These are phyloP conservation scores for Zaprionus camerounensis DNA, from an alignment of 1,140 invertebrate species.

Conservation along the genomic window DNA sequence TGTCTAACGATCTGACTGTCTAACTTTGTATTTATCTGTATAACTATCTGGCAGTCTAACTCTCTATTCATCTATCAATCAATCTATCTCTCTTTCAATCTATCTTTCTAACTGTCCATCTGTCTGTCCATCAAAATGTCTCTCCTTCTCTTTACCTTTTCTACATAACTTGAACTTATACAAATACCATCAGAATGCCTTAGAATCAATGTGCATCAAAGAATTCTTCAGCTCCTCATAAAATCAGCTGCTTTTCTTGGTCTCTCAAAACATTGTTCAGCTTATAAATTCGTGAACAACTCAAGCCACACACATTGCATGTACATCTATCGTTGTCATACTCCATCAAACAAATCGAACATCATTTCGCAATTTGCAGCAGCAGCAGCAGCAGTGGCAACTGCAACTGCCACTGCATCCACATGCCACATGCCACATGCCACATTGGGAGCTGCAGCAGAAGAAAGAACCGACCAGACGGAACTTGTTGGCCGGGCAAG, in stretches of 20 bases:
- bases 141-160: no score
- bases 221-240: no score
- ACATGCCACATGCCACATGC: neutral
- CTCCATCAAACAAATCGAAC: neutral
- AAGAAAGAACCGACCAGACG: neutral
- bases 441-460: neutral
- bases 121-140: neutral
- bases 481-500: slow-evolving; percentile 3
- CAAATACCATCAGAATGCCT: no score
- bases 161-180: no score
- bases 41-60: no score
- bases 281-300: neutral
- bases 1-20: no score
- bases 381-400: no score
- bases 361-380: neutral
- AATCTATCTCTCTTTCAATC: no score
- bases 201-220: no score
- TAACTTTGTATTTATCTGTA: no score
- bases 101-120: neutral
- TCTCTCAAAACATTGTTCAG: neutral
- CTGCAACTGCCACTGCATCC: neutral
- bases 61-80: no score
- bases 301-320: neutral
- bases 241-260: no score
- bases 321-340: neutral